Conservation (phyloP, 2,113 vertebrate genomes). For the Cynoglossus semilaevis region DNA sequence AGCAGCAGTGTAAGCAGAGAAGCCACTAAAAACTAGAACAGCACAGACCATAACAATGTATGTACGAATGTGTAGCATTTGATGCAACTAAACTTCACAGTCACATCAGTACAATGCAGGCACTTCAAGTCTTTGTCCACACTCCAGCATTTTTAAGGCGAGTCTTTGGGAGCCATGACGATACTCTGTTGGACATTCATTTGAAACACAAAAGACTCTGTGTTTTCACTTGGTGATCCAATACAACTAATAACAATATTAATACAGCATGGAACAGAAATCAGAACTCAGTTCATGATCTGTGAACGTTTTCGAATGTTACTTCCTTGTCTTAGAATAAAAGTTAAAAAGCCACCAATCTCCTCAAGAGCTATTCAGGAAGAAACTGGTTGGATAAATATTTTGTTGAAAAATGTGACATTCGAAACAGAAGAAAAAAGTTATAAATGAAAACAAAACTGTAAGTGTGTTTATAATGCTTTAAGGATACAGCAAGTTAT, state of each 20-base stretch:
- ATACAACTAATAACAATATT: constrained; percentile 43
- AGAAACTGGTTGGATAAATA: too few relatives aligned
- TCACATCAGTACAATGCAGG: constrained; percentile 26
- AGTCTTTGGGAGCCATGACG: constrained; percentile 69
- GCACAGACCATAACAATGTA: constrained; percentile 7
- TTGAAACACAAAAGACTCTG: constrained; percentile 40
- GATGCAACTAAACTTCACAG: constrained; percentile 16
- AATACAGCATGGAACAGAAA: constrained; percentile 14
- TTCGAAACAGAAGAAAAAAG: too few relatives aligned
- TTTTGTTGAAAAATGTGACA: too few relatives aligned
- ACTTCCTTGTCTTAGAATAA: background rate
- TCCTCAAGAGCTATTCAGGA: too few relatives aligned
- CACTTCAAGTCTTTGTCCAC: constrained; percentile 54
- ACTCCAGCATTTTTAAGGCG: constrained; percentile 55
- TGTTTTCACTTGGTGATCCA: constrained; percentile 52
- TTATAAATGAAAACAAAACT: too few relatives aligned
- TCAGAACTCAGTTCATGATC: background rate
- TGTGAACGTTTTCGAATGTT: constrained; percentile 1
- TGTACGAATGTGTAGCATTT: background rate
- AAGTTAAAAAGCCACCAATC: too few relatives aligned
- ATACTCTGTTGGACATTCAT: constrained; percentile 52
- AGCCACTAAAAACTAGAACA: constrained; percentile 10
- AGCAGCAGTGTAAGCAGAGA: constrained; percentile 1
- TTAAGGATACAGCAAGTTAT: background rate
- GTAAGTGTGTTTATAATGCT: background rate